Conservation (phyloP, 2,797 vertebrate genomes). For the Thalassophryne amazonica region DNA sequence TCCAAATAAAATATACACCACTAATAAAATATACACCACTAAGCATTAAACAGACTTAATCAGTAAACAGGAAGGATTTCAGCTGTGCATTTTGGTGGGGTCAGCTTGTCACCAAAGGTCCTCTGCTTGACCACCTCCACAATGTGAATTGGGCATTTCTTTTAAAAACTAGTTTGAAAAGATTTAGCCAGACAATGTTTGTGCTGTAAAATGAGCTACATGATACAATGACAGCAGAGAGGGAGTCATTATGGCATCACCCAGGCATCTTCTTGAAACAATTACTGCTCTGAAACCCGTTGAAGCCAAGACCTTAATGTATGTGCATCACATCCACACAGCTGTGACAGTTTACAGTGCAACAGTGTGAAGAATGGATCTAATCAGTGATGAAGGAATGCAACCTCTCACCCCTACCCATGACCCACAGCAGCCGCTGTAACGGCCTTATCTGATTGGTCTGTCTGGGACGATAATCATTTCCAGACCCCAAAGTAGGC, state of each 20-base stretch:
- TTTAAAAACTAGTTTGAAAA: too few species aligned
- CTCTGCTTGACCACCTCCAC: too few species aligned
- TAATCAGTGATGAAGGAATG: conserved; percentile 70
- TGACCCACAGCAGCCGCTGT: conserved; percentile 54
- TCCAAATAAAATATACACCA: too few species aligned
- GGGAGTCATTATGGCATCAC: conserved; percentile 25
- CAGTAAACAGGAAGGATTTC: too few species aligned
- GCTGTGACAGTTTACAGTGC: conserved; percentile 60
- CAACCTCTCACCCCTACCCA: conserved; percentile 62
- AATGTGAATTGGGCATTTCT: too few species aligned
- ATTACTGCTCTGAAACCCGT: background rate
- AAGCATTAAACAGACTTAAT: too few species aligned
- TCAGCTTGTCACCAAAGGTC: too few species aligned
- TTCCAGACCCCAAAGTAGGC: conserved; percentile 58
- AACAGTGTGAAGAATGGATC: conserved; percentile 62
- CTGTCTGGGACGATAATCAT: conserved; percentile 68
- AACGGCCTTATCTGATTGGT: conserved; percentile 70
- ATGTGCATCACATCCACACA: conserved; percentile 21
- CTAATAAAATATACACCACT: too few species aligned
- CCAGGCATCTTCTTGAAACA: conserved; percentile 28
- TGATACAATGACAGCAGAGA: background rate
- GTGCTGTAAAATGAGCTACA: too few species aligned
- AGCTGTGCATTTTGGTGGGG: too few species aligned
- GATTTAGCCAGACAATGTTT: too few species aligned
- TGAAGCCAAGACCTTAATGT: background rate